Conservation (phyloP, 2,797 vertebrate species). For the Lithobates sylvaticus region DNA sequence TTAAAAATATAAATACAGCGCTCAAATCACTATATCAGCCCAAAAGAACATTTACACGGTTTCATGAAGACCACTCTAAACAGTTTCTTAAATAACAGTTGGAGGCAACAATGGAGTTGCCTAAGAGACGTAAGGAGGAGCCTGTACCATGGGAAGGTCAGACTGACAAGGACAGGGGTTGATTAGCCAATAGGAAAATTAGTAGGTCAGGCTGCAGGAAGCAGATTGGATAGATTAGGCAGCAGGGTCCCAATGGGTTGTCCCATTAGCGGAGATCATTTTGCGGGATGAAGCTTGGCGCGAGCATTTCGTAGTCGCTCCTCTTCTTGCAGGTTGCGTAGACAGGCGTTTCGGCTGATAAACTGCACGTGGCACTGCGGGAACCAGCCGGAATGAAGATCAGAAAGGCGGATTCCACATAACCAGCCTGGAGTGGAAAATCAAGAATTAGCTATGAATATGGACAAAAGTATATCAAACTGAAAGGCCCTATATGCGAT, state of each 20-base stretch:
- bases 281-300: slow-evolving; percentile 73
- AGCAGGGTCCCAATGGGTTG: neutral
- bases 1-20: slow-evolving; percentile 60
- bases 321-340: slow-evolving; percentile 89
- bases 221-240: neutral
- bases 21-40: neutral
- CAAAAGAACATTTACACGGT: slow-evolving; percentile 39
- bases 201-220: neutral
- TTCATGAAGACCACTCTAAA: neutral
- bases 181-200: neutral
- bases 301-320: slow-evolving; percentile 89
- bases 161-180: neutral
- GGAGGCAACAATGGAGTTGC: neutral
- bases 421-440: slow-evolving; percentile 84
- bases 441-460: neutral
- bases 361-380: slow-evolving; percentile 85
- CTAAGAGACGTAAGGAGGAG: neutral
- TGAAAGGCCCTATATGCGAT: neutral
- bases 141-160: too few species aligned
- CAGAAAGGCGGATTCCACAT: slow-evolving; percentile 89
- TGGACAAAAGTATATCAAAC: too few species aligned
- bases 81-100: neutral
- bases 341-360: slow-evolving; percentile 84
- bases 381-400: slow-evolving; percentile 91
- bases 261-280: neutral